phyloP scores from a whole-genome alignment of 2,113 vertebrate species.

The Clarias batrachus region DNA sequence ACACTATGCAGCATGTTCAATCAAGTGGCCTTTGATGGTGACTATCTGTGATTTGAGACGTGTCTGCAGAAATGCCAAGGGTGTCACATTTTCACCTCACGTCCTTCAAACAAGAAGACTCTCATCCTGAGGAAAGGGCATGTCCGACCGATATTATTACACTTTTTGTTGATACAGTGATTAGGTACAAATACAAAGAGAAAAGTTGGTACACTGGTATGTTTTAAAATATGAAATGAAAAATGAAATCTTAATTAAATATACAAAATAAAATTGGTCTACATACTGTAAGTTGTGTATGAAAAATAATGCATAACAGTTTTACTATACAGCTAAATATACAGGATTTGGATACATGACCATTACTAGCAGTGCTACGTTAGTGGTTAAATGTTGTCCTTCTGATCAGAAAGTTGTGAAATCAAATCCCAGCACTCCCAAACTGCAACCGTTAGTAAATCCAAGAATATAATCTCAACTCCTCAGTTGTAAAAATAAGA shows the following conservation, averaged over 20 bases:
- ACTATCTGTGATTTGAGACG: constrained; percentile 41
- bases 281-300: neutral
- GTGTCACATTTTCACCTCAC: constrained; percentile 51
- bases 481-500: no score
- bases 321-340: neutral
- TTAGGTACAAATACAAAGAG: neutral
- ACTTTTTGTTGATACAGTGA: constrained; percentile 17
- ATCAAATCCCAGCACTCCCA: no score
- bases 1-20: constrained; percentile 30
- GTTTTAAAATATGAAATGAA: neutral
- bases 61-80: constrained; percentile 53
- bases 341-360: neutral
- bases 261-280: neutral
- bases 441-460: no score
- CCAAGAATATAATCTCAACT: no score
- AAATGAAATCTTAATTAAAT: neutral
- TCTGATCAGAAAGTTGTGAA: neutral
- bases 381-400: neutral
- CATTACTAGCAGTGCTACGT: neutral
- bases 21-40: constrained; percentile 51
- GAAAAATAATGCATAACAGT: neutral
- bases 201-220: neutral
- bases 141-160: constrained; percentile 24
- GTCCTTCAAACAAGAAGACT: constrained; percentile 41
- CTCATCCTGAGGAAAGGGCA: constrained; percentile 52